These are phyloP conservation scores for Pogonomyrmex barbatus DNA, from an alignment of 1,140 invertebrate genomes.

Conservation along the genomic window DNA sequence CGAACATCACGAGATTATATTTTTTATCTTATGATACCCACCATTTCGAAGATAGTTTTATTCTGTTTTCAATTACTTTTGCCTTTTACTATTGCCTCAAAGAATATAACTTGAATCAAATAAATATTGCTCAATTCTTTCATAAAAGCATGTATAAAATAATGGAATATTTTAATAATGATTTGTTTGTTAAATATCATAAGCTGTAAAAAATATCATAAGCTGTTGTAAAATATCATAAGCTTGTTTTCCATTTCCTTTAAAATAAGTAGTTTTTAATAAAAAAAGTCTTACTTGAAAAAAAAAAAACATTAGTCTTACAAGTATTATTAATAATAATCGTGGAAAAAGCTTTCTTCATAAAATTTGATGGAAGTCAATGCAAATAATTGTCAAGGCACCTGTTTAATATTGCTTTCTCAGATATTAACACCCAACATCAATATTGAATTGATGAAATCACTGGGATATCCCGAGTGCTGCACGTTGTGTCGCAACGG, in stretches of 20 bases:
- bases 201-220: background rate
- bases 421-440: background rate
- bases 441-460: constrained; percentile 23
- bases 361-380: background rate
- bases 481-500: constrained; percentile 71
- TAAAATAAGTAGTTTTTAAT: background rate
- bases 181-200: background rate
- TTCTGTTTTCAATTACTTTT: constrained; percentile 39
- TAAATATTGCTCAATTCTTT: background rate
- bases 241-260: background rate
- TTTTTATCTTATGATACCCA: constrained; percentile 30
- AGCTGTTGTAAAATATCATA: background rate
- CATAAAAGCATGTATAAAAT: background rate
- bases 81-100: constrained; percentile 28
- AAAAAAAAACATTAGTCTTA: background rate
- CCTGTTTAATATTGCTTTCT: background rate
- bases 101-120: constrained; percentile 17
- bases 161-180: background rate
- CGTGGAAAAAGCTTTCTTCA: background rate
- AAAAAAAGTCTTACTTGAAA: too few relatives aligned
- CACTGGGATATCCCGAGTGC: constrained; percentile 42
- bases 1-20: constrained; percentile 17
- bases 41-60: constrained; percentile 22
- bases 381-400: background rate
- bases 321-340: background rate